Conservation (phyloP, 2,113 vertebrate species). For the Marmota flaviventris region DNA sequence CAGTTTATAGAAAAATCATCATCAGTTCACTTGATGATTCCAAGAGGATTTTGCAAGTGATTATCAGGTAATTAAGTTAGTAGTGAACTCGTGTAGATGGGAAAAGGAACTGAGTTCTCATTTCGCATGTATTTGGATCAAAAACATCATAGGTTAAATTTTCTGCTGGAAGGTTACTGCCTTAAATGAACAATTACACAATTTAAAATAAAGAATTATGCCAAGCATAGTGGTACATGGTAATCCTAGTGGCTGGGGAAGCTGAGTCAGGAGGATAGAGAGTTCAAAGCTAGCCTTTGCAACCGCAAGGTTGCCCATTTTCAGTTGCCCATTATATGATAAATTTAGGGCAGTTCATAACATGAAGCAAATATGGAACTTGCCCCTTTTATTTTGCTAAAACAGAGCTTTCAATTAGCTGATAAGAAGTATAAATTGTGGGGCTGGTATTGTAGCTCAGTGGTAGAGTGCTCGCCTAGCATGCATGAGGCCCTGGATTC, state of each 20-base stretch:
- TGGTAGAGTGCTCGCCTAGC: too few species aligned
- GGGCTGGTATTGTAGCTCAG: too few species aligned
- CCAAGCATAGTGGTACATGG: too few species aligned
- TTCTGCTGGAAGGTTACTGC: not conserved
- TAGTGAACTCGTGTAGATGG: not conserved
- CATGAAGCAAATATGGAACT: conserved; percentile 15
- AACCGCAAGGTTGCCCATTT: not conserved
- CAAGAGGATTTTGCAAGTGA: not conserved
- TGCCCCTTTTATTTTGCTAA: conserved; percentile 34
- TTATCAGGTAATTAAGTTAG: conserved; percentile 19
- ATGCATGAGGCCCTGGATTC: too few species aligned
- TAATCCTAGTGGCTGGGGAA: too few species aligned
- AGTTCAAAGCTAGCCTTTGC: too few species aligned
- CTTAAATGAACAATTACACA: conserved; percentile 31
- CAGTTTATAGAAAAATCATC: not conserved
- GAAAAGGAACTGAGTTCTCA: not conserved
- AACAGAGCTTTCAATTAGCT: conserved; percentile 37
- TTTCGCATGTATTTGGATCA: not conserved
- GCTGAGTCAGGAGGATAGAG: too few species aligned
- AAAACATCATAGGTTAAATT: conserved; percentile 33
- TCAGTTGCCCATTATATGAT: not conserved
- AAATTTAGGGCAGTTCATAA: not conserved
- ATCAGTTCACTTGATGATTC: conserved; percentile 48
- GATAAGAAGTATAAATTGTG: conserved; percentile 46
- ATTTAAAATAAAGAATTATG: too few species aligned